These are phyloP conservation scores for Sphecodes monilicornis DNA, from an alignment of 2,888 invertebrate species.

Conservation along the genomic window DNA sequence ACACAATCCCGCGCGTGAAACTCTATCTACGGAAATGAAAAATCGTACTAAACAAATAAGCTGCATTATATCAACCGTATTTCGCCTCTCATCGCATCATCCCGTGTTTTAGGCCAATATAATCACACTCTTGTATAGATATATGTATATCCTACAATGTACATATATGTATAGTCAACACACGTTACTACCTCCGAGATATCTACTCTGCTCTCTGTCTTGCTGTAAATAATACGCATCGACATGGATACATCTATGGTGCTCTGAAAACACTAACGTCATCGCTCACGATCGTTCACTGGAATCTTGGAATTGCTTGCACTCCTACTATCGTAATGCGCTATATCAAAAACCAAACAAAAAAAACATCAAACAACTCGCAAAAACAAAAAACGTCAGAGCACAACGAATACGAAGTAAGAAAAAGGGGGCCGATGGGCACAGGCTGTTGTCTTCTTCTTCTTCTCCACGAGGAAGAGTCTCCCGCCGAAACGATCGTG, in stretches of 20 bases:
- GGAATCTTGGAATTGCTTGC: slow-evolving; percentile 84
- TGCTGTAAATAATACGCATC: slow-evolving; percentile 84
- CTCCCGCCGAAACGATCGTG: slow-evolving; percentile 38
- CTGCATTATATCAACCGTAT: slow-evolving; percentile 47
- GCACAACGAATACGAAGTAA: slow-evolving; percentile 40
- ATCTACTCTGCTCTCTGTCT: slow-evolving; percentile 79
- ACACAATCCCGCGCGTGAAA: neutral
- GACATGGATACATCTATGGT: slow-evolving; percentile 82
- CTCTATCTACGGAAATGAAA: neutral
- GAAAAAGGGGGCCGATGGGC: slow-evolving; percentile 27
- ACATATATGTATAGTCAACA: slow-evolving; percentile 60
- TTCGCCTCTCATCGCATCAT: slow-evolving; percentile 81
- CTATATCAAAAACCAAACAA: slow-evolving; percentile 39
- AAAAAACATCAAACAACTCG: slow-evolving; percentile 4
- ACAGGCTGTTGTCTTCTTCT: slow-evolving; percentile 28
- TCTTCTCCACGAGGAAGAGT: slow-evolving; percentile 31
- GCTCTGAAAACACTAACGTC: slow-evolving; percentile 83
- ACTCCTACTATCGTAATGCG: slow-evolving; percentile 77
- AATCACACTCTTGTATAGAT: slow-evolving; percentile 75
- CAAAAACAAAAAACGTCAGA: slow-evolving; percentile 19
- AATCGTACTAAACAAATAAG: neutral
- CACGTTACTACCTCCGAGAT: slow-evolving; percentile 26
- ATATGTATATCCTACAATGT: slow-evolving; percentile 62
- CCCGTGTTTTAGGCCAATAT: slow-evolving; percentile 73
- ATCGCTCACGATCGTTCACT: slow-evolving; percentile 83